A percentile compares a stretch with the other conserved stretches of the same genome.
phyloP scores from a whole-genome alignment of 2,113 vertebrate species.

The Bujurquina vittata region DNA sequence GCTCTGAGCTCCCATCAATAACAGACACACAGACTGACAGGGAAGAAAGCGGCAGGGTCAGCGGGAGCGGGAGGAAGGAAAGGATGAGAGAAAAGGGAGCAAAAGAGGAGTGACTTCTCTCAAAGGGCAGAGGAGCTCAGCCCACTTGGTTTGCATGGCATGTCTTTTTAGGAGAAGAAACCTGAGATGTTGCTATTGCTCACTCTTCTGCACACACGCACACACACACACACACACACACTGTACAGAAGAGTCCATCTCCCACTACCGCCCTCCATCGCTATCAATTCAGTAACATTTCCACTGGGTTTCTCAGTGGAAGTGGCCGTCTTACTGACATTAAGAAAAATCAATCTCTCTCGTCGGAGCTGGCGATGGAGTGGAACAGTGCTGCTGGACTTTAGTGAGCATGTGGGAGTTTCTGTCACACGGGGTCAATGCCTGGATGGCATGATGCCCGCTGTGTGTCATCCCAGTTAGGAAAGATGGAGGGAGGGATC shows the following conservation, averaged over 20 bases:
- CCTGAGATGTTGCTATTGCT: constrained; percentile 5
- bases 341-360: constrained; percentile 71
- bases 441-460: constrained; percentile 58
- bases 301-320: constrained; percentile 38
- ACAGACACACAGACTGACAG: constrained; percentile 42
- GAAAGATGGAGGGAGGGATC: constrained; percentile 47
- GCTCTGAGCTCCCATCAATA: constrained; percentile 67
- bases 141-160: constrained; percentile 46
- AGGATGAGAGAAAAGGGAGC: constrained; percentile 14
- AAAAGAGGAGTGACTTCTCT: constrained; percentile 35
- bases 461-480: constrained; percentile 45
- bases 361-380: constrained; percentile 26
- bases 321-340: constrained; percentile 62
- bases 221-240: neutral
- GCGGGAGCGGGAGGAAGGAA: constrained; percentile 11
- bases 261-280: constrained; percentile 21
- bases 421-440: constrained; percentile 61
- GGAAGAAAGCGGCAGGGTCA: constrained; percentile 56
- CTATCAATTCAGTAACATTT: constrained; percentile 66
- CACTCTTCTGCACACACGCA: neutral
- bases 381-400: constrained; percentile 41
- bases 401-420: constrained; percentile 62
- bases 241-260: neutral
- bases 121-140: constrained; percentile 30
- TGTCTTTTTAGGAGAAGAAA: constrained; percentile 37